Percentiles rank a stretch among this genome's conserved stretches.
Conservation (phyloP, 2,888 invertebrate genomes). For the Macropis europaea region DNA sequence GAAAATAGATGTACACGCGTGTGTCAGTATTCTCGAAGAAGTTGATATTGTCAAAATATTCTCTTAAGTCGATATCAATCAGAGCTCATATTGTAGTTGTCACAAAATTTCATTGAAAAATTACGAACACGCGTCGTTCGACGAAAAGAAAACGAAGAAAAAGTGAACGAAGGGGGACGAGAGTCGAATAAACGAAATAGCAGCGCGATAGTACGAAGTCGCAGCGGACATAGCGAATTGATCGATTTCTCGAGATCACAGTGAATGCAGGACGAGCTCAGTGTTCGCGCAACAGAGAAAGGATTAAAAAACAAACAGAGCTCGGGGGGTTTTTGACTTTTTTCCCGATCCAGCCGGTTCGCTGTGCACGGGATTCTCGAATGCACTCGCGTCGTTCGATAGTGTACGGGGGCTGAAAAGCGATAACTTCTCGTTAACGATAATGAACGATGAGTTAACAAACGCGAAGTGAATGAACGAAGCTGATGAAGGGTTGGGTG, state of each 20-base stretch:
- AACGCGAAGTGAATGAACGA: constrained; percentile 36
- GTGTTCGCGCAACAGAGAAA: not conserved
- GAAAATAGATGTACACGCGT: no score
- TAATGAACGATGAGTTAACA: constrained; percentile 55
- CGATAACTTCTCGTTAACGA: constrained; percentile 61
- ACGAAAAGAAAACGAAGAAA: not conserved
- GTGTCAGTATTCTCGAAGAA: no score
- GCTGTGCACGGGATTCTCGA: constrained; percentile 26
- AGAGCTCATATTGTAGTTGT: no score
- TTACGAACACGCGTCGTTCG: not conserved
- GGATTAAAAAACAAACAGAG: not conserved
- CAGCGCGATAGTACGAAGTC: not conserved
- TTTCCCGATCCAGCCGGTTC: no score
- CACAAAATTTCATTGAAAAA: no score
- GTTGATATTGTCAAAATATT: no score
- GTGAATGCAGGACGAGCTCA: not conserved
- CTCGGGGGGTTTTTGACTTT: not conserved
- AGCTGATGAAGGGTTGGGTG: constrained; percentile 25
- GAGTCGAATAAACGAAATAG: not conserved
- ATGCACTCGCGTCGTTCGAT: constrained; percentile 56
- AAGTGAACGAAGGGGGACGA: not conserved
- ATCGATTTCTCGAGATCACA: not conserved
- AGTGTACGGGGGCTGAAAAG: constrained; percentile 37
- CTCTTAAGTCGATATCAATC: no score
- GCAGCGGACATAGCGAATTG: not conserved